These are phyloP conservation scores for Drosophila sturtevanti DNA, from an alignment of 1,140 invertebrate species.

Conservation along the genomic window DNA sequence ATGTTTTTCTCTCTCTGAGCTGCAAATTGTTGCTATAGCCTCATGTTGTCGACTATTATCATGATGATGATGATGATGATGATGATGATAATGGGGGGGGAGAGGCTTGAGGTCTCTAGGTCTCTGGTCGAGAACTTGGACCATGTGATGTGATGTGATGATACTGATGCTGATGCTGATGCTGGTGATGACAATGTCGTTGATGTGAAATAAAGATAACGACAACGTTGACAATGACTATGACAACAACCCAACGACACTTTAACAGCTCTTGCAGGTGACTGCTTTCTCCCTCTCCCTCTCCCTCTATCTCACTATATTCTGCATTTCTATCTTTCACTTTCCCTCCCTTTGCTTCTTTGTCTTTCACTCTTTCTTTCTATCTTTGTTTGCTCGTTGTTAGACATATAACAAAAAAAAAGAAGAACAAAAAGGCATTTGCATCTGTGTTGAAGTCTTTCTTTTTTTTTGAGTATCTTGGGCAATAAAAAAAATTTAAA, in stretches of 20 bases:
- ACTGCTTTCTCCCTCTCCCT: conserved; percentile 27
- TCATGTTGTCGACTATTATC: conserved; percentile 9
- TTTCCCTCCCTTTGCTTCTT: too few species aligned
- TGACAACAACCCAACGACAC: conserved; percentile 77
- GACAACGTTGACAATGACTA: conserved; percentile 79
- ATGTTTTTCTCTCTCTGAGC: conserved; percentile 54
- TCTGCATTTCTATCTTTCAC: background rate
- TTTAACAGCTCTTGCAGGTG: conserved; percentile 78
- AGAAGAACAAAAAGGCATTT: too few species aligned
- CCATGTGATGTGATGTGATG: conserved; percentile 1
- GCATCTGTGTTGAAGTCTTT: background rate
- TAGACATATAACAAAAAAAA: too few species aligned
- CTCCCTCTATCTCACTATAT: background rate
- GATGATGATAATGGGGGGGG: conserved; percentile 6
- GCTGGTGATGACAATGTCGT: conserved; percentile 78
- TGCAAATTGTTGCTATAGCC: conserved; percentile 78
- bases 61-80: conserved; percentile 13
- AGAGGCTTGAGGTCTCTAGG: background rate
- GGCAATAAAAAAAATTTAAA: background rate
- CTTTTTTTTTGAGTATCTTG: background rate
- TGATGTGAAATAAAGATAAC: conserved; percentile 80
- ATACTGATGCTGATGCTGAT: conserved; percentile 27
- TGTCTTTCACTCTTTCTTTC: background rate
- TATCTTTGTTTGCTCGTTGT: background rate
- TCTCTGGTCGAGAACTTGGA: conserved; percentile 8